Evolutionary conservation across 2,797 vertebrate species (phyloP).

Genomic region (Tadarida brasiliensis): DNA sequence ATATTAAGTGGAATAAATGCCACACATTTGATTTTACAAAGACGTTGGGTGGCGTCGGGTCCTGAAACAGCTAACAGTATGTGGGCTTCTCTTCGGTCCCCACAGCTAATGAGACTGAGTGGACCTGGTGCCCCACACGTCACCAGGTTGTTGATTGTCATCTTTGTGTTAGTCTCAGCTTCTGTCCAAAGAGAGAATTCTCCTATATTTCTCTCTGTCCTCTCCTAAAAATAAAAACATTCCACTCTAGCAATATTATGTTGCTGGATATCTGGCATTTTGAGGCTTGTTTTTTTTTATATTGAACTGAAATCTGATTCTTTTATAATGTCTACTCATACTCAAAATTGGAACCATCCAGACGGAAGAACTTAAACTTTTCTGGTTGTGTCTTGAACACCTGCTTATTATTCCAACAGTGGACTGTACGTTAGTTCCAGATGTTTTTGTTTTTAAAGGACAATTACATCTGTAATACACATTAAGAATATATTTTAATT

Average conservation of each 20-base stretch:
- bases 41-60: not conserved
- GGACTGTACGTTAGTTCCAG: not conserved
- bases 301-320: not conserved
- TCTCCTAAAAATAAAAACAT: conserved; percentile 25
- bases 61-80: fast-evolving
- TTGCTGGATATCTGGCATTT: not conserved
- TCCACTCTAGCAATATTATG: not conserved
- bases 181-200: not conserved
- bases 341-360: conserved; percentile 6
- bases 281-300: not conserved
- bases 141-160: not conserved
- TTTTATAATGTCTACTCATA: conserved; percentile 20
- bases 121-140: not conserved
- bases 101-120: not conserved
- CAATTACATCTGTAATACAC: not conserved
- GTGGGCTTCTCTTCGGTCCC: not conserved
- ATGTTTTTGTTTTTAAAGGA: not conserved
- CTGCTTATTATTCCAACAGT: not conserved
- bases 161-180: not conserved
- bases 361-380: not conserved
- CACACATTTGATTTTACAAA: not conserved
- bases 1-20: not conserved
- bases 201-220: not conserved
- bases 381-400: not conserved
- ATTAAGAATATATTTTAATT: conserved; percentile 30